A percentile compares a stretch with the other conserved stretches of the same genome.
Conservation (phyloP, 2,797 vertebrate genomes). For the Urocyon cinereoargenteus region DNA sequence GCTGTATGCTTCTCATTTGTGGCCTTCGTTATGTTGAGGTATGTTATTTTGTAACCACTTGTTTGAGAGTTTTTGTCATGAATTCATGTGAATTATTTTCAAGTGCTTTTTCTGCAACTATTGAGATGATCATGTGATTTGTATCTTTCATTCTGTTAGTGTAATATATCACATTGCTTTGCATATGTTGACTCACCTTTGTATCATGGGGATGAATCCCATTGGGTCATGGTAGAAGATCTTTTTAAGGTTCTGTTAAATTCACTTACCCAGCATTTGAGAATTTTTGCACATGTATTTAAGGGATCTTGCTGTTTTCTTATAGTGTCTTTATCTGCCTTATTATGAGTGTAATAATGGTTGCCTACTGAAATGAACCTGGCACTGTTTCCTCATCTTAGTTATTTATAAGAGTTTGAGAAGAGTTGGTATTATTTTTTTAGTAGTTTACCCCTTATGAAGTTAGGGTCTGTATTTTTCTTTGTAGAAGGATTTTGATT, state of each 20-base stretch:
- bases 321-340: too few species aligned
- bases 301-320: neutral
- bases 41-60: neutral
- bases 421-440: too few species aligned
- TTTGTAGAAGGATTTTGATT: too few species aligned
- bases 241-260: neutral
- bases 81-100: neutral
- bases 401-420: neutral
- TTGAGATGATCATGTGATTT: neutral
- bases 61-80: neutral
- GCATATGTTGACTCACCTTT: neutral
- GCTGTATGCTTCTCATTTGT: neutral
- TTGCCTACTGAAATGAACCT: neutral
- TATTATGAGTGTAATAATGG: neutral
- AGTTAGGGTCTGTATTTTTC: too few species aligned
- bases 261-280: neutral
- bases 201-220: neutral
- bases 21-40: neutral
- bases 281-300: neutral
- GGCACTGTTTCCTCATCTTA: neutral
- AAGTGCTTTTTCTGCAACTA: neutral
- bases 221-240: neutral
- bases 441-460: too few species aligned
- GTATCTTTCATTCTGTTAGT: neutral
- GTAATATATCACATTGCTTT: neutral